phyloP scores from a whole-genome alignment of 2,797 vertebrate genomes.

The Odontamblyopus lacepedii region DNA sequence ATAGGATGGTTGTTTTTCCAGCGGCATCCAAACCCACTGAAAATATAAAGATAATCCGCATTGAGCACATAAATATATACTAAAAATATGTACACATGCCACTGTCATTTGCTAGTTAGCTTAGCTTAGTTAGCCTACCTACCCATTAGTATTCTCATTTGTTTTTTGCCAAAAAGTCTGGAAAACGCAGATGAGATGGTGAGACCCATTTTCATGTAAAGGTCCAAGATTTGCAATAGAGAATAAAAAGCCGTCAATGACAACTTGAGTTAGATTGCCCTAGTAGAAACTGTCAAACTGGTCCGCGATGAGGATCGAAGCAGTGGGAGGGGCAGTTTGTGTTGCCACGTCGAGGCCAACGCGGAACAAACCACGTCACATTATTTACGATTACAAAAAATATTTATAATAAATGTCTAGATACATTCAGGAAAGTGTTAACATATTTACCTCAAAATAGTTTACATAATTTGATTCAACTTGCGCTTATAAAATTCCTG shows the following conservation, averaged over 20 bases:
- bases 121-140: conserved; percentile 37
- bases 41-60: conserved; percentile 1
- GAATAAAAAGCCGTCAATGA: not conserved
- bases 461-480: not conserved
- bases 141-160: conserved; percentile 87
- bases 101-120: conserved; percentile 27
- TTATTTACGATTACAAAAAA: not conserved
- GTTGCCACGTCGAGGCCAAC: conserved; percentile 69
- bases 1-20: conserved; percentile 97
- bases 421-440: not conserved
- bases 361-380: not conserved
- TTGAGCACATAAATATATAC: not conserved
- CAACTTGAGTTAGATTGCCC: not conserved
- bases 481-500: not conserved
- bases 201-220: conserved; percentile 70
- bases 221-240: conserved; percentile 4
- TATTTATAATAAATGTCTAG: not conserved
- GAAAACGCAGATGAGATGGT: conserved; percentile 82
- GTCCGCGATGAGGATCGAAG: conserved; percentile 9
- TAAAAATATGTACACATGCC: too few relatives aligned
- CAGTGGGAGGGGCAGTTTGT: not conserved
- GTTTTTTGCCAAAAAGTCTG: conserved; percentile 85
- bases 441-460: not conserved
- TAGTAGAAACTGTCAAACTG: conserved; percentile 10
- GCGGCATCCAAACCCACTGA: conserved; percentile 96